Evolutionary conservation across 1,140 invertebrate genomes (phyloP).

Genomic region (Plectus sambesii): DNA sequence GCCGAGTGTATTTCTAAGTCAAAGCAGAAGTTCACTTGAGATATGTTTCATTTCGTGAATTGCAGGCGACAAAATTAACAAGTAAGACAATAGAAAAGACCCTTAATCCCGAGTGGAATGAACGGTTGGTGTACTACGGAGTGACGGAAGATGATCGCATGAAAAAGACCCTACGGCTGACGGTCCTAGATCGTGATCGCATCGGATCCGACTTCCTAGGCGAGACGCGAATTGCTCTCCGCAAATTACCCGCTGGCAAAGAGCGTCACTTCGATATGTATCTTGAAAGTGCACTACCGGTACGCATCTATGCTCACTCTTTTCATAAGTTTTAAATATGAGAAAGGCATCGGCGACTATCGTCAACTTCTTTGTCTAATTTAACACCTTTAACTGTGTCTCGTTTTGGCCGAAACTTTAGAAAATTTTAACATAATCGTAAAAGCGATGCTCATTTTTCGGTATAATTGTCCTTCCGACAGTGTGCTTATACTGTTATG

Average conservation of each 20-base stretch:
- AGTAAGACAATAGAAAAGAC: slow-evolving; percentile 83
- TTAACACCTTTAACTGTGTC: too few relatives aligned
- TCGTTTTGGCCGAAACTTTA: neutral
- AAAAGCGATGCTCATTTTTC: too few relatives aligned
- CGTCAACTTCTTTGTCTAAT: too few relatives aligned
- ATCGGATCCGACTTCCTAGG: slow-evolving; percentile 72
- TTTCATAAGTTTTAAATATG: too few relatives aligned
- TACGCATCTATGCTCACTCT: slow-evolving; percentile 34
- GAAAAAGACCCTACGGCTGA: slow-evolving; percentile 58
- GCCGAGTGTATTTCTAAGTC: neutral
- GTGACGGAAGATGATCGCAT: slow-evolving; percentile 65
- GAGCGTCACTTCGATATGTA: slow-evolving; percentile 56
- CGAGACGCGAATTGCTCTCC: slow-evolving; percentile 59
- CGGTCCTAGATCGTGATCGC: slow-evolving; percentile 65
- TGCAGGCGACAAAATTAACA: slow-evolving; percentile 59
- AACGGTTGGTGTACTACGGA: slow-evolving; percentile 77
- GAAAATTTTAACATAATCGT: neutral
- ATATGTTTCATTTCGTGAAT: neutral
- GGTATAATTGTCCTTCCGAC: too few relatives aligned
- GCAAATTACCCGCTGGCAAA: slow-evolving; percentile 56
- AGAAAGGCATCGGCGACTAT: too few relatives aligned
- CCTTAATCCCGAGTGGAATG: slow-evolving; percentile 82
- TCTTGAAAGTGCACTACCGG: slow-evolving; percentile 53
- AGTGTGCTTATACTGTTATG: too few relatives aligned
- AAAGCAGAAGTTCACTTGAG: too few relatives aligned